Conservation (phyloP, 37 sponge, comb jelly and placozoan species). For the Mnemiopsis leidyi region DNA sequence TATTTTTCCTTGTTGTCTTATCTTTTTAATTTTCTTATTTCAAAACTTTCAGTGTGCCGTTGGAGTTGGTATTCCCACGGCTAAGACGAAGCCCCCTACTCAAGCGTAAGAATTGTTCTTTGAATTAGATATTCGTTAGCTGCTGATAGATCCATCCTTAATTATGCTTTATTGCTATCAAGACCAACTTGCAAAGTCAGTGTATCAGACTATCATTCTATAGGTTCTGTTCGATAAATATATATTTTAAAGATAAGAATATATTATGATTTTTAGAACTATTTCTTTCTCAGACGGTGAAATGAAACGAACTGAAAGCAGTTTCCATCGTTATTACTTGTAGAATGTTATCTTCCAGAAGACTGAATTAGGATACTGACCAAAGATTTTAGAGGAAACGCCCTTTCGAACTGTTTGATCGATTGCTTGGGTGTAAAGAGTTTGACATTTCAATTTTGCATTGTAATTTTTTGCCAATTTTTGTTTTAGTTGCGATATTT, state of each 20-base stretch:
- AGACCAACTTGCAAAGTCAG: too few relatives aligned
- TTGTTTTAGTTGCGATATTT: not conserved
- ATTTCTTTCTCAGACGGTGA: not conserved
- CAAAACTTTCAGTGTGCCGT: conserved; percentile 59
- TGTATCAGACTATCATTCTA: too few relatives aligned
- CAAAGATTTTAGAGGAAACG: not conserved
- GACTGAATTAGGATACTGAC: not conserved
- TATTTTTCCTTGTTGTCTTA: not conserved
- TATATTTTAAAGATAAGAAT: too few relatives aligned
- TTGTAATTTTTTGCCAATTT: not conserved
- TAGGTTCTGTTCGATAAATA: too few relatives aligned
- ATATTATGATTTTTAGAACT: too few relatives aligned
- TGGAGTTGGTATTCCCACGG: conserved; percentile 54
- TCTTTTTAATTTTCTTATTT: not conserved
- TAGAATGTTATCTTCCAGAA: not conserved
- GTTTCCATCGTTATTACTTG: not conserved
- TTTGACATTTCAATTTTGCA: not conserved
- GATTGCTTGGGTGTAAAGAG: not conserved
- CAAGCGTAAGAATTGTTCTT: not conserved
- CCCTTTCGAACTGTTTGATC: not conserved
- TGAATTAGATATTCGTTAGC: too few relatives aligned
- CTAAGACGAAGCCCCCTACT: conserved; percentile 12
- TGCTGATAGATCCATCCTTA: too few relatives aligned
- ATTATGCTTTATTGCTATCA: too few relatives aligned
- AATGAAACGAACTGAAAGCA: not conserved